Evolutionary conservation across 2,888 invertebrate genomes (phyloP).

Genomic region (Kryphioiulus occultus): DNA sequence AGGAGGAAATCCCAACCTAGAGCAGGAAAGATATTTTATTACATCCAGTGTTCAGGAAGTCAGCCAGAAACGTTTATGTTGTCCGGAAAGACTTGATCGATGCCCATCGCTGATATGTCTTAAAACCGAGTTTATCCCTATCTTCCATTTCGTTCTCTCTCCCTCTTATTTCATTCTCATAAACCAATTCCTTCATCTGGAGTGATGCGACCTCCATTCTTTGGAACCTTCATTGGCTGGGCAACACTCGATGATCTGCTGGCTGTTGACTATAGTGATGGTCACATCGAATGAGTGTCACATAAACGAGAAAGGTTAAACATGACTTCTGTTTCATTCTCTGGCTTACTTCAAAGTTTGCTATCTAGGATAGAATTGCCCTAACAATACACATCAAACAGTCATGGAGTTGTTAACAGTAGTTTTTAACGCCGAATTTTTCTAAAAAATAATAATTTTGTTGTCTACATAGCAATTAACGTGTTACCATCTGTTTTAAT

Average conservation of each 20-base stretch:
- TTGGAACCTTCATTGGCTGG: not conserved
- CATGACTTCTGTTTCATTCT: too few relatives aligned
- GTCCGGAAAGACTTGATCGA: conserved; percentile 45
- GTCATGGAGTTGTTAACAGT: too few relatives aligned
- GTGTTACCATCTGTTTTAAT: too few relatives aligned
- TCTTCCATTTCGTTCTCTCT: not conserved
- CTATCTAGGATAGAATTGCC: too few relatives aligned
- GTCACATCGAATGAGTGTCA: too few relatives aligned
- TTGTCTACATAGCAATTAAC: too few relatives aligned
- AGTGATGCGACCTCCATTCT: not conserved
- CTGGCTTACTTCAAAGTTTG: too few relatives aligned
- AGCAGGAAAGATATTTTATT: conserved; percentile 44
- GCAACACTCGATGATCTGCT: not conserved
- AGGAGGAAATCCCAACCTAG: conserved; percentile 32
- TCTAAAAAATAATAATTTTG: too few relatives aligned
- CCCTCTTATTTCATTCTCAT: conserved; percentile 22
- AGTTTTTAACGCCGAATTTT: too few relatives aligned
- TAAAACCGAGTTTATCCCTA: conserved; percentile 36
- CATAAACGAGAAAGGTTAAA: too few relatives aligned
- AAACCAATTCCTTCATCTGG: not conserved
- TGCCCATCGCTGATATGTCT: conserved; percentile 39
- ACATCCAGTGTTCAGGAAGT: conserved; percentile 26
- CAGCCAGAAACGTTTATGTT: conserved; percentile 43
- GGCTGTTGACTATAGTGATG: too few relatives aligned
- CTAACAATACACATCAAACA: too few relatives aligned